Conservation (phyloP, 2,888 invertebrate genomes). For the Cerceris rybyensis region DNA sequence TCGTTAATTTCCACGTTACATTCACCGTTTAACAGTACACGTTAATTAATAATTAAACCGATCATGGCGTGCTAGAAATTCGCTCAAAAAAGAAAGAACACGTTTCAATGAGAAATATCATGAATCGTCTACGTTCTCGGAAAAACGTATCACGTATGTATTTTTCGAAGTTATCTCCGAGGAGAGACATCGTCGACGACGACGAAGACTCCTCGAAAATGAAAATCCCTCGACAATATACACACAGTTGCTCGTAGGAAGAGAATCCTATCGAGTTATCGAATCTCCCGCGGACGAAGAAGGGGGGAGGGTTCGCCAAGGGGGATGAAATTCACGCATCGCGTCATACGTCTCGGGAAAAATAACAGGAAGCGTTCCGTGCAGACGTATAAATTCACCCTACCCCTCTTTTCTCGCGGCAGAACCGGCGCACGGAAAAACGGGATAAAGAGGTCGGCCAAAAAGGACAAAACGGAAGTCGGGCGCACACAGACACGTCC, state of each 20-base stretch:
- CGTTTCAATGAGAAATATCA: too few species aligned
- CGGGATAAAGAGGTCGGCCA: constrained; percentile 28
- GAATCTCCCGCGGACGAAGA: constrained; percentile 21
- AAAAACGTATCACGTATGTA: too few species aligned
- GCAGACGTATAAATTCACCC: constrained; percentile 51
- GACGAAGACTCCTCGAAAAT: background rate
- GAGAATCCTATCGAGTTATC: constrained; percentile 39
- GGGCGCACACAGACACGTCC: constrained; percentile 26
- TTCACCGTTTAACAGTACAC: too few species aligned
- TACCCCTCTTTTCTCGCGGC: constrained; percentile 15
- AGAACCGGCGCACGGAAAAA: constrained; percentile 28
- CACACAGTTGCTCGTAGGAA: constrained; percentile 23
- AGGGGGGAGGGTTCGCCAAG: background rate
- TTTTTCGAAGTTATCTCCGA: too few species aligned
- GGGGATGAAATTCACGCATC: constrained; percentile 31
- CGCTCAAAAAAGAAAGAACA: too few species aligned
- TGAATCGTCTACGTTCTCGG: too few species aligned
- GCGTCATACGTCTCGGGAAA: constrained; percentile 51
- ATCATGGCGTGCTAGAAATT: too few species aligned
- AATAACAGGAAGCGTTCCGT: constrained; percentile 30
- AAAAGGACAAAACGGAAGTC: constrained; percentile 55
- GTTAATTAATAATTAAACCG: too few species aligned
- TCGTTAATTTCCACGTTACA: too few species aligned
- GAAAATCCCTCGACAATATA: constrained; percentile 15
- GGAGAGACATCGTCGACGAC: too few species aligned